Percentiles rank a stretch among this genome's conserved stretches.
Evolutionary conservation across 1,140 invertebrate species (phyloP).

Genomic region (Globodera ellingtonae): DNA sequence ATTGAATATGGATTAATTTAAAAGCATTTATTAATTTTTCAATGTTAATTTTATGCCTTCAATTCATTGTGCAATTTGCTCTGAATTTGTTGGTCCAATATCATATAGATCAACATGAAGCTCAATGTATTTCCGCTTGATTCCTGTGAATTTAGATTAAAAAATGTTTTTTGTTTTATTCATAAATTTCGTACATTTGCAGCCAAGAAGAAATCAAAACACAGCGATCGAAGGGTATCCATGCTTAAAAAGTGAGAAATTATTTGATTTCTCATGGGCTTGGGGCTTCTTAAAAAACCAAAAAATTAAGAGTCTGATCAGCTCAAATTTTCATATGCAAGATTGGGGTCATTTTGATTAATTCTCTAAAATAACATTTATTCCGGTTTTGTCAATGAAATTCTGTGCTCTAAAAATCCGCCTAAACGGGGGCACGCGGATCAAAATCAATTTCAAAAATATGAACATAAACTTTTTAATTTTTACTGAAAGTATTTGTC

Average conservation of each 20-base stretch:
- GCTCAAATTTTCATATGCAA: too few relatives aligned
- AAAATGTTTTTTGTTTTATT: not conserved
- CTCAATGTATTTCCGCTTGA: not conserved
- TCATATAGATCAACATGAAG: constrained; percentile 6
- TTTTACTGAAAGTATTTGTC: constrained; percentile 27
- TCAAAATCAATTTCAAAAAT: not conserved
- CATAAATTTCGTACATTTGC: not conserved
- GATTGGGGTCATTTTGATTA: too few relatives aligned
- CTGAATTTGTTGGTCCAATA: constrained; percentile 24
- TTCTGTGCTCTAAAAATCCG: too few relatives aligned
- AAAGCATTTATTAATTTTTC: too few relatives aligned
- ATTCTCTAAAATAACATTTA: too few relatives aligned
- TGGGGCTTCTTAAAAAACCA: too few relatives aligned
- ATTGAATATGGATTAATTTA: too few relatives aligned
- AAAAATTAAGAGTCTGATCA: too few relatives aligned
- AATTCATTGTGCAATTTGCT: constrained; percentile 24
- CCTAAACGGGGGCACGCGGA: too few relatives aligned
- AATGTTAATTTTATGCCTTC: not conserved
- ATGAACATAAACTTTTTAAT: too few relatives aligned
- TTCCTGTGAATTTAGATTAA: not conserved
- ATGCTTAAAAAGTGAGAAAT: constrained; percentile 1
- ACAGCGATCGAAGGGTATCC: not conserved
- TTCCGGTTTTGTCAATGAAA: too few relatives aligned
- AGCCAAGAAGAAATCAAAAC: constrained; percentile 21
- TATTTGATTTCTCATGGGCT: too few relatives aligned